Evolutionary conservation across 2,113 vertebrate species (phyloP), one percentile per base, ranked within the genome.

Genomic region (Thermophis baileyi): DNA sequence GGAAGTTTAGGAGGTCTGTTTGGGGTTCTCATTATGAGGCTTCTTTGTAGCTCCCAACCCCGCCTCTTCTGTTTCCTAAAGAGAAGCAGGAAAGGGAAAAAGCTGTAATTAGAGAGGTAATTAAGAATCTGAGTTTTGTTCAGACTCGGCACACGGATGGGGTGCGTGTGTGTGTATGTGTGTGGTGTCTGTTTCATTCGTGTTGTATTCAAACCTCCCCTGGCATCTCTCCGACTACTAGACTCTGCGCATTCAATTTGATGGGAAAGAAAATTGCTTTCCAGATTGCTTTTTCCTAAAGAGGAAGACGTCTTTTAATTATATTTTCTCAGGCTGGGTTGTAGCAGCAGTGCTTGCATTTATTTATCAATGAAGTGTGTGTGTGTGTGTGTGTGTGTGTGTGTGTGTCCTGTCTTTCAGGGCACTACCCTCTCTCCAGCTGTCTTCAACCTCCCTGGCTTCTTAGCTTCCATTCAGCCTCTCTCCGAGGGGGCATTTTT

Each of bases 71-170:
- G 0, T 35, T 10, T 53, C 20, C 86, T 12, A 6, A 86, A 57
- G 24, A 92, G 74, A 49, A 91, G 30, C 63, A 92, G 69, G 90
- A 74, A 94, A 85, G 74, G 85, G 91, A 87, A 30, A 47, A 60
- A 8, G 14, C 4, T 92, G 95, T 95, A 95, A 96, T 96, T 96
- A 96, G 87, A 60, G 57, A 92, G 93, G 74, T 95, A 95, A 96
- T 97, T 95, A 96, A 92, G 96, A 81, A 74, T 88, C 85, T 35
- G 49, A 50, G n/a, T 85, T 49, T 74, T n/a, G 81, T 35, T 69
- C 90, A 35, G 95, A 18, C 30, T 44, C 60, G 88, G 88, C 40
- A 0, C 91, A n/a, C 90, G 94, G 94, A 81, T 91, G 24, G 93
- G 22, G 53, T n/a, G n/a, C n/a, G n/a, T n/a, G 20, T 85, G 20